These are phyloP conservation scores for Vidua macroura DNA, from an alignment of 2,113 vertebrate species.

Conservation along the genomic window DNA sequence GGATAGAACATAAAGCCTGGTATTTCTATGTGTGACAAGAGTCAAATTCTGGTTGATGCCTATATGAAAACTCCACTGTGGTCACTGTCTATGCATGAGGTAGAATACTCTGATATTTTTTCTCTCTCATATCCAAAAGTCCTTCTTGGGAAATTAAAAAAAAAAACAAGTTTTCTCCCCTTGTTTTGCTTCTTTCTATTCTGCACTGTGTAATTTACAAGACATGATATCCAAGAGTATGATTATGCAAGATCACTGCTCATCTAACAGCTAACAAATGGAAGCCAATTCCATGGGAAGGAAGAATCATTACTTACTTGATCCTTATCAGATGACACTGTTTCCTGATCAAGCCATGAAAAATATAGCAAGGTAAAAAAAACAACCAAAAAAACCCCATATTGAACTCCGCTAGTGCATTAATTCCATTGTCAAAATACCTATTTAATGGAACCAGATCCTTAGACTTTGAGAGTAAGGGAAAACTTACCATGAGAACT, in stretches of 20 bases:
- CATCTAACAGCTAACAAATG: background rate
- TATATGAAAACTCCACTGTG: background rate
- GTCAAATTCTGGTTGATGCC: background rate
- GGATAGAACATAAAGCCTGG: background rate
- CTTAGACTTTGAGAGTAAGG: background rate
- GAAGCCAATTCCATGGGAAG: background rate
- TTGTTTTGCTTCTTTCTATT: background rate
- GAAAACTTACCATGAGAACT: constrained; percentile 90
- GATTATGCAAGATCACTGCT: background rate
- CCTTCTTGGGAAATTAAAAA: background rate
- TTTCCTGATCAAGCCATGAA: background rate
- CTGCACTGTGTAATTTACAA: background rate
- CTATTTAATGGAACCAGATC: background rate
- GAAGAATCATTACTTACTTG: background rate
- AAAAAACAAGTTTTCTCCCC: background rate
- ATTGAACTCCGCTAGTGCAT: background rate
- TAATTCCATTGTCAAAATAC: background rate
- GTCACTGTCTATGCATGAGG: background rate
- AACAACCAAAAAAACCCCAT: accelerated
- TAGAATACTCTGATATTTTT: background rate
- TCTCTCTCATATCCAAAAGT: background rate
- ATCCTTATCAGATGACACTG: background rate
- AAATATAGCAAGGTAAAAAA: background rate
- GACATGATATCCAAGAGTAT: background rate
- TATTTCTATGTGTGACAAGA: background rate